Evolutionary conservation across 92 coral and sea anemone genomes (phyloP), one percentile per base, ranked within the genome.

Genomic region (Palythoa heliodiscus): DNA sequence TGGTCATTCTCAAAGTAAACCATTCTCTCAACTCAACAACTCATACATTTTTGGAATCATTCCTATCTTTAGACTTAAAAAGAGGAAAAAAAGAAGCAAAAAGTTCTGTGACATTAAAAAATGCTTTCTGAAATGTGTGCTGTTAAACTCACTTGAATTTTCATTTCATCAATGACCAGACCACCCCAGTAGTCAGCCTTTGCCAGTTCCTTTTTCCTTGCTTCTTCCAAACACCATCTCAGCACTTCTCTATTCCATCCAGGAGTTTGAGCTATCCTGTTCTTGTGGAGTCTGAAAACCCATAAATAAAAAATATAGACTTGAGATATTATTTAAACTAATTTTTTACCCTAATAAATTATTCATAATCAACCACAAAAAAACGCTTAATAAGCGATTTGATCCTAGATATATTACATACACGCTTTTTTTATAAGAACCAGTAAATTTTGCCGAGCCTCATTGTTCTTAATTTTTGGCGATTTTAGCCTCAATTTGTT

Each of bases 101-200:
- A 83, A n/a, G n/a, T 14, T 2, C 11, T 64, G 25, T 9, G 16
- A 9, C 9, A 7, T n/a, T 12, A n/a, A 71, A 19, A 52, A 10
- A 23, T 29, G 47, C 2, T 40, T 40, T 40, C 47, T 40, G 5
- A 40, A 40, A 2, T 40, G 47, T 2, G 47, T n/a, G n/a, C n/a
- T 38, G 19, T 35, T 47, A 69, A n/a, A 72, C 84, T 58, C 38
- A 79, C 82, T 75, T 82, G 86, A 20, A 88, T 88, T 69, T 88
- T 82, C 87, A 87, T 82, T 55, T 87, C 90, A 50, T 87, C 86
- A 7, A 87, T 78, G 9, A 87, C 85, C 40, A 87, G 53, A 37
- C 90, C 82, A 5, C 90, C 90, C 86, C 73, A 81, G 67, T 67
- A 55, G 13, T 81, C 86, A 16, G 52, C 25, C 1, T 68, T 38